Conservation (phyloP, 92 coral and sea anemone species). For the Phenganax subtilis region DNA sequence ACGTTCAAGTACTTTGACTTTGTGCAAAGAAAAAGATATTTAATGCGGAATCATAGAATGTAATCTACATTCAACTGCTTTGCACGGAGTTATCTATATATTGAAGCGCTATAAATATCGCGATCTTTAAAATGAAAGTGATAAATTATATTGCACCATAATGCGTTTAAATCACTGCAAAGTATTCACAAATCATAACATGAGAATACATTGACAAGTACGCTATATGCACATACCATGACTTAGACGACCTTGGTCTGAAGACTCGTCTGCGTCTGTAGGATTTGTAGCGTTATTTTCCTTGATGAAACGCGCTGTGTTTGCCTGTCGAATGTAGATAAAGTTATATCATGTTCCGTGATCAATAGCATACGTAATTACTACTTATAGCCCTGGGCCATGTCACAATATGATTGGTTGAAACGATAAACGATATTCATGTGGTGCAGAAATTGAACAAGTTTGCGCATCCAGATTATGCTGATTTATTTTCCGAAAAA, state of each 20-base stretch:
- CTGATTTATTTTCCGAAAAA: too few species aligned
- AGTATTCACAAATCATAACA: background rate
- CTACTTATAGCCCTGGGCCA: background rate
- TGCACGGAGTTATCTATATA: too few species aligned
- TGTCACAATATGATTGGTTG: background rate
- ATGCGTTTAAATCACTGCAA: background rate
- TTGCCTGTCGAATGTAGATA: background rate
- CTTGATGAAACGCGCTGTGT: background rate
- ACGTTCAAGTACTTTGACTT: too few species aligned
- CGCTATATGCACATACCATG: too few species aligned
- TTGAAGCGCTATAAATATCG: too few species aligned
- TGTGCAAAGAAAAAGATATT: too few species aligned
- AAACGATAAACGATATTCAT: conserved; percentile 7
- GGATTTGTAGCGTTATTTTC: background rate
- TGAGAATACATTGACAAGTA: background rate
- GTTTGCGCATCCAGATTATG: background rate
- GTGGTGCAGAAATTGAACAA: background rate
- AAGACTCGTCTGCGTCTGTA: background rate
- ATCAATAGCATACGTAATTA: too few species aligned
- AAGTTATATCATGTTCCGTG: too few species aligned
- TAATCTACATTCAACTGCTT: too few species aligned
- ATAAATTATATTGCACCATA: background rate
- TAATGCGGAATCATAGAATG: too few species aligned
- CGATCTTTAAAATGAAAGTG: too few species aligned
- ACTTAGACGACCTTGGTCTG: background rate